Conservation (phyloP, 1,140 invertebrate genomes). For the Ooceraea biroi region DNA sequence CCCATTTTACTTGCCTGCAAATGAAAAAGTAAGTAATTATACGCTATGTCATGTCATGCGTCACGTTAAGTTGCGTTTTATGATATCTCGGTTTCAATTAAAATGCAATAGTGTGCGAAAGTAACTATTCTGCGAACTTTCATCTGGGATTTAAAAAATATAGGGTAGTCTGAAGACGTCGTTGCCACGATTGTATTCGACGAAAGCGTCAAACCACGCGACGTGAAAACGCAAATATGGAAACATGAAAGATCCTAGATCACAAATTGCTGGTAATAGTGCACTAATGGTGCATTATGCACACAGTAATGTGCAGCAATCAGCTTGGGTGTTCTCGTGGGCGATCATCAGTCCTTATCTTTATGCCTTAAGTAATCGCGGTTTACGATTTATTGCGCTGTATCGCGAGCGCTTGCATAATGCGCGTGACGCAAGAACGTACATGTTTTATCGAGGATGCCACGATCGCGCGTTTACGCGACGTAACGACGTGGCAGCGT, state of each 20-base stretch:
- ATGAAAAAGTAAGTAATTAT: conserved; percentile 84
- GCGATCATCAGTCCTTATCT: not conserved
- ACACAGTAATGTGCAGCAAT: not conserved
- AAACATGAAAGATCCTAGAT: not conserved
- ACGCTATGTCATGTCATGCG: not conserved
- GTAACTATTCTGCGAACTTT: no score
- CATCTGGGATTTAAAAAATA: no score
- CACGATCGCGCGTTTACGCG: not conserved
- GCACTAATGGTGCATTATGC: not conserved
- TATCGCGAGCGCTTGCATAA: not conserved
- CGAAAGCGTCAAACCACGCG: no score
- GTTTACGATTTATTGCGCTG: not conserved
- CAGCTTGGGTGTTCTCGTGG: not conserved
- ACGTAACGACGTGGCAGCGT: not conserved
- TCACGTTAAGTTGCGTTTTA: not conserved
- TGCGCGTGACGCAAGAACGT: not conserved
- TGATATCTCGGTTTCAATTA: not conserved
- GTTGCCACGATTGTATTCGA: no score
- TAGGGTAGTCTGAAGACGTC: no score
- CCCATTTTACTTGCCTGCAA: conserved; percentile 97
- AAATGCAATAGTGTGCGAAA: no score
- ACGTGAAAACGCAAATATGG: no score
- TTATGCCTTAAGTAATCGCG: not conserved
- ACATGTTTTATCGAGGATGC: not conserved
- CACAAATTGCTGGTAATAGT: not conserved